Conservation (phyloP, 1,140 invertebrate genomes). For the Bradysia coprophila region DNA sequence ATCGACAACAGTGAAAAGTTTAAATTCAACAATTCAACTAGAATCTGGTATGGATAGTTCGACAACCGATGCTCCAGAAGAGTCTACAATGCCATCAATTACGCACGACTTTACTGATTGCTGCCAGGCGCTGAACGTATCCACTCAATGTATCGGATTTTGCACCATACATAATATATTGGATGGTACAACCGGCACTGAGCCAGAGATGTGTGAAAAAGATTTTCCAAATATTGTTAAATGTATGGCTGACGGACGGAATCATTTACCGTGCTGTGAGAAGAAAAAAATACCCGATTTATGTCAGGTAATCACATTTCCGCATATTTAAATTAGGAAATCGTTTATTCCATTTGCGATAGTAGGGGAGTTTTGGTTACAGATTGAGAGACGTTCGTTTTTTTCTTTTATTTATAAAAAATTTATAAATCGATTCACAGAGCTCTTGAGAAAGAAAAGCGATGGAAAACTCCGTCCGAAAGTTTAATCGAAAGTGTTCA, state of each 20-base stretch:
- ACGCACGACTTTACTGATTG: constrained; percentile 60
- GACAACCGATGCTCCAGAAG: constrained; percentile 20
- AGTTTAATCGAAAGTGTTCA: too few species aligned
- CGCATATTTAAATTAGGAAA: too few species aligned
- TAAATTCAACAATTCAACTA: constrained; percentile 15
- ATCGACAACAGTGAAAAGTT: not conserved
- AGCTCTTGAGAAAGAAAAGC: too few species aligned
- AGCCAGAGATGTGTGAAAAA: constrained; percentile 55
- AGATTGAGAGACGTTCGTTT: too few species aligned
- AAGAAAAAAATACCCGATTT: constrained; percentile 61
- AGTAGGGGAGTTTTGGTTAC: too few species aligned
- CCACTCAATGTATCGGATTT: constrained; percentile 47
- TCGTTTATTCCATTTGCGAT: too few species aligned
- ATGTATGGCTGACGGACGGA: constrained; percentile 56
- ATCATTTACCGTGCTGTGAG: constrained; percentile 67
- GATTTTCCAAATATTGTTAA: constrained; percentile 58
- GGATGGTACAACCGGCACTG: constrained; percentile 54
- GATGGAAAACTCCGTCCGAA: too few species aligned
- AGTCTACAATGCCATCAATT: constrained; percentile 12
- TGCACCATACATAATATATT: constrained; percentile 67
- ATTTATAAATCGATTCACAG: too few species aligned
- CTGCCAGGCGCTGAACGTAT: constrained; percentile 46
- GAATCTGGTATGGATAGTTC: constrained; percentile 20
- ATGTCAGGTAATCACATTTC: constrained; percentile 23
- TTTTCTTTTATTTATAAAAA: not conserved